Conservation (phyloP, 2,888 invertebrate genomes). For the Priocnemis perturbator region DNA sequence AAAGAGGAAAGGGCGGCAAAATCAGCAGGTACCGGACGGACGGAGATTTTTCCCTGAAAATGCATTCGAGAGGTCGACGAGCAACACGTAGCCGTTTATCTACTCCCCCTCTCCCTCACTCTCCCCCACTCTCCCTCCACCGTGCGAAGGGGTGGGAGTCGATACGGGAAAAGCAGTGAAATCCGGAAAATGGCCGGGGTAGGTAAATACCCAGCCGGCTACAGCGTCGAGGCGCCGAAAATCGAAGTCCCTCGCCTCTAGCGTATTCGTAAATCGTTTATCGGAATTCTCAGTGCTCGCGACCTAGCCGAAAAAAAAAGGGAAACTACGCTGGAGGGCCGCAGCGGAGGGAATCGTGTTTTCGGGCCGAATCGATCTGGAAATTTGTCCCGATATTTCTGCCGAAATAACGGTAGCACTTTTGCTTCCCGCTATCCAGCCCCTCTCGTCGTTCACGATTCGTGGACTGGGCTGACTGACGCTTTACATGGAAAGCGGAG, state of each 20-base stretch:
- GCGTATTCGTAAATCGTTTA: slow-evolving; percentile 42
- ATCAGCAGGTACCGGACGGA: not conserved
- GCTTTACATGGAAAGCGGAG: too few relatives aligned
- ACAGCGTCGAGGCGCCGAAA: slow-evolving; percentile 10
- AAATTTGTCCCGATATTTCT: too few relatives aligned
- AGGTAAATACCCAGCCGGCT: slow-evolving; percentile 34
- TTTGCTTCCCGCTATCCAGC: too few relatives aligned
- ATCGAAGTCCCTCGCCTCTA: slow-evolving; percentile 38
- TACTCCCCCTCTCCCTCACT: not conserved
- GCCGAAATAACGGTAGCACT: too few relatives aligned
- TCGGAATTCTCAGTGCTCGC: slow-evolving; percentile 39
- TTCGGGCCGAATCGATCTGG: too few relatives aligned
- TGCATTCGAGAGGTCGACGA: slow-evolving; percentile 20
- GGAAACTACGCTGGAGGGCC: too few relatives aligned
- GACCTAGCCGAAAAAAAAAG: too few relatives aligned
- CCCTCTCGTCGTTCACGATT: too few relatives aligned
- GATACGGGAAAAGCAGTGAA: slow-evolving; percentile 31
- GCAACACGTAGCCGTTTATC: slow-evolving; percentile 24
- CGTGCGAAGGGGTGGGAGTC: not conserved
- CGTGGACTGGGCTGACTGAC: too few relatives aligned
- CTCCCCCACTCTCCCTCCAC: not conserved
- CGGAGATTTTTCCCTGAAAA: slow-evolving; percentile 49
- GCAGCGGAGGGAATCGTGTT: too few relatives aligned
- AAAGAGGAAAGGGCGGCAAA: slow-evolving; percentile 11
- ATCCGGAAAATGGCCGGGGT: slow-evolving; percentile 21